Conservation (phyloP, 2,797 vertebrate genomes). For the Sebastes jordani region DNA sequence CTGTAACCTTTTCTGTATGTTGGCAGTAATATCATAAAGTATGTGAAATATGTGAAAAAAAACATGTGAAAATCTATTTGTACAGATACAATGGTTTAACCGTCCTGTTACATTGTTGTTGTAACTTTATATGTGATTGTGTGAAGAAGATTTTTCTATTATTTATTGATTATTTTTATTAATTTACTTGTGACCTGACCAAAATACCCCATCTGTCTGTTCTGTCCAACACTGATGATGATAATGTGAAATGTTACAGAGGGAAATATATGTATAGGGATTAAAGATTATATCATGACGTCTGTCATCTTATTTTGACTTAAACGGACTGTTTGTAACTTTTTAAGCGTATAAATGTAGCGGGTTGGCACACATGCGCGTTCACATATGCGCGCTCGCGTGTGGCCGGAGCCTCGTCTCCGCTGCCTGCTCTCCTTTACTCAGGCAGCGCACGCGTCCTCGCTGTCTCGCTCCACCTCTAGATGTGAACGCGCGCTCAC, state of each 20-base stretch:
- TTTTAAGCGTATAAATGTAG: no score
- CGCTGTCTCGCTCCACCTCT: no score
- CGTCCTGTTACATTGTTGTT: constrained; percentile 91
- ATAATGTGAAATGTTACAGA: constrained; percentile 78
- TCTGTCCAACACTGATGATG: constrained; percentile 64
- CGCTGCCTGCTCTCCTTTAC: no score
- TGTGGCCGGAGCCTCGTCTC: no score
- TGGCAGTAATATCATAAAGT: constrained; percentile 68
- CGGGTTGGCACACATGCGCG: no score
- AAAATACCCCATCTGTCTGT: constrained; percentile 73
- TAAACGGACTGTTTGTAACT: no score
- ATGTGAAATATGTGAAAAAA: constrained; percentile 62
- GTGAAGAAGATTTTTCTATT: constrained; percentile 89
- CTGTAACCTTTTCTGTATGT: constrained; percentile 42
- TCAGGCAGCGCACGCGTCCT: no score
- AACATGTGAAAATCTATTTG: constrained; percentile 84
- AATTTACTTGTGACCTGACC: constrained; percentile 69
- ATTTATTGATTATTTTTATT: constrained; percentile 79
- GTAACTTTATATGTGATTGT: constrained; percentile 93
- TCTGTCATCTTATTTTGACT: neutral
- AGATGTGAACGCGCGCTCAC: no score
- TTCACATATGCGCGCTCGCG: no score
- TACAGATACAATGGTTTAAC: constrained; percentile 85
- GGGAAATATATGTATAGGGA: constrained; percentile 76
- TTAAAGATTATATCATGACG: constrained; percentile 78